Evolutionary conservation across 2,888 invertebrate genomes (phyloP).

Genomic region (Frankliniella intonsa): DNA sequence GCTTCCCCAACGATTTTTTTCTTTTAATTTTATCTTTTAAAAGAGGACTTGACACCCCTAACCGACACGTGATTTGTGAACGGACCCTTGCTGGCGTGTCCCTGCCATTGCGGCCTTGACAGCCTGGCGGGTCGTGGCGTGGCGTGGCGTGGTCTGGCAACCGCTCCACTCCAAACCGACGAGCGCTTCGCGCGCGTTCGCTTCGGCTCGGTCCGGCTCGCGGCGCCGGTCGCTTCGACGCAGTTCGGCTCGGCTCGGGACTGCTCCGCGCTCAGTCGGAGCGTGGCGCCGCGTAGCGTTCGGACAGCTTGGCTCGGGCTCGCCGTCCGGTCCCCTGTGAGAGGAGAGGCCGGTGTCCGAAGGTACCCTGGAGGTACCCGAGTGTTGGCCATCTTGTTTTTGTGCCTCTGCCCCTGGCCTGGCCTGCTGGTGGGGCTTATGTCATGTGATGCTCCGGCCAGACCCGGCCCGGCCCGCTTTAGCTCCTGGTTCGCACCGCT

Average conservation of each 20-base stretch:
- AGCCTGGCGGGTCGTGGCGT: background rate
- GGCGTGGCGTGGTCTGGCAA: background rate
- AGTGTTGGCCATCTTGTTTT: constrained; percentile 18
- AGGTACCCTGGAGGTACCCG: background rate
- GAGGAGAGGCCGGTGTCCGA: background rate
- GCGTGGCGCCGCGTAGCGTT: constrained; percentile 5
- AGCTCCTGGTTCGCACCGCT: background rate
- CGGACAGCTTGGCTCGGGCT: background rate
- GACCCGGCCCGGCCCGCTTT: background rate
- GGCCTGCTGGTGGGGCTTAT: background rate
- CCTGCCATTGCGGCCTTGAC: background rate
- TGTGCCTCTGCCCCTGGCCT: background rate
- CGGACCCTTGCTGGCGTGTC: background rate
- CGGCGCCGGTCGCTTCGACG: background rate
- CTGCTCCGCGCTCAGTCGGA: background rate
- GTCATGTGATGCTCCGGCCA: constrained; percentile 9
- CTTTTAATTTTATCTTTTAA: no score
- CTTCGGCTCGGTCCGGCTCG: background rate
- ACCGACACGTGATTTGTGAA: no score
- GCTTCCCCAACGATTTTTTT: no score
- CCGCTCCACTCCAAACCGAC: constrained; percentile 8
- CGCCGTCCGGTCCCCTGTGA: background rate
- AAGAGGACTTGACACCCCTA: no score
- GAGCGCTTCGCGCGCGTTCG: background rate
- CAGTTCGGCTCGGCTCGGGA: background rate